Conservation (phyloP, 2,797 vertebrate species). For the Balearica regulorum region DNA sequence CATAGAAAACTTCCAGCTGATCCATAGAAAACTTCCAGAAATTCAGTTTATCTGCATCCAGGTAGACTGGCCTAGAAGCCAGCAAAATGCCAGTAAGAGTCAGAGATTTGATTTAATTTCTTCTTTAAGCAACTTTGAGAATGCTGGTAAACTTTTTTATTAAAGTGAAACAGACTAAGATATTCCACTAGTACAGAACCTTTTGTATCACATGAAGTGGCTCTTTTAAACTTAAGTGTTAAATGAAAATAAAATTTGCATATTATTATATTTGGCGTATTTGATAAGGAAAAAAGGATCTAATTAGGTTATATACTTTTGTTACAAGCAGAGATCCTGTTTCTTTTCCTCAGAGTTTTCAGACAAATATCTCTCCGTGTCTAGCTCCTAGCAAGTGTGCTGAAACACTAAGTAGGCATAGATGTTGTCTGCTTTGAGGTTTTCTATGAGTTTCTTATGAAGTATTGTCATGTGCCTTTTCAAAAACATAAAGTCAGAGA, state of each 20-base stretch:
- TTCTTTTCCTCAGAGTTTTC: background rate
- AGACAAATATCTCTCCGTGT: background rate
- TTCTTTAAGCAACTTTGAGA: background rate
- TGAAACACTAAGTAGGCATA: background rate
- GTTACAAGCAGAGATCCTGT: background rate
- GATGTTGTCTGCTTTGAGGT: background rate
- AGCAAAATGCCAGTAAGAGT: background rate
- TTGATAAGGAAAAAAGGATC: background rate
- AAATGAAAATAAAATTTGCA: background rate
- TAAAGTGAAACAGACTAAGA: background rate
- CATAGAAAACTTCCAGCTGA: background rate
- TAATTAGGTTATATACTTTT: background rate
- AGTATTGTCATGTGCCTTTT: background rate
- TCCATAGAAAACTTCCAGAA: background rate
- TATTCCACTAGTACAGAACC: background rate
- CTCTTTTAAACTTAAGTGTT: background rate
- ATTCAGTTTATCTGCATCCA: background rate
- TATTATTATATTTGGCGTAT: background rate
- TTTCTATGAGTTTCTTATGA: background rate
- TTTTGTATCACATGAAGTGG: background rate
- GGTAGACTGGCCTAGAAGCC: background rate
- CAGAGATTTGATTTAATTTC: background rate
- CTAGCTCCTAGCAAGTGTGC: background rate
- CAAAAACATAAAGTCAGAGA: background rate
- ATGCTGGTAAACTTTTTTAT: background rate